Evolutionary conservation across 2,113 vertebrate species (phyloP).

Genomic region (Ariopsis seemanni): DNA sequence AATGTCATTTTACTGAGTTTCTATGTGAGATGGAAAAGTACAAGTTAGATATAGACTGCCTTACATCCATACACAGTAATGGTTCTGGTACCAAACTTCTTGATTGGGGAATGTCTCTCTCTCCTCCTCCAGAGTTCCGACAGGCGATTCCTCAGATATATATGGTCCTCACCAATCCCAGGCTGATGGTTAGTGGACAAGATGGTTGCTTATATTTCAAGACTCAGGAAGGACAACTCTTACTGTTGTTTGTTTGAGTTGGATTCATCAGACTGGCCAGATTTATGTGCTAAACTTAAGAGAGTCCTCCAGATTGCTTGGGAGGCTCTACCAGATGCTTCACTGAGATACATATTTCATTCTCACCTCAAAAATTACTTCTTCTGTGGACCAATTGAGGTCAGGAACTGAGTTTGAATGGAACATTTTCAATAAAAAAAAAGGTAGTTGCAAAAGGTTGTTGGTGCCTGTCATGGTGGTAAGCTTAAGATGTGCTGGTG

Average conservation of each 20-base stretch:
- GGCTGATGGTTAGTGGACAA: not conserved
- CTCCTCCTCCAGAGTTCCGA: too few relatives aligned
- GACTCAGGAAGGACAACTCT: not conserved
- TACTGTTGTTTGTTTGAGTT: not conserved
- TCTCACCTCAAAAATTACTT: not conserved
- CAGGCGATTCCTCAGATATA: too few relatives aligned
- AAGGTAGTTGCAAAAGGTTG: not conserved
- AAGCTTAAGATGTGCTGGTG: not conserved
- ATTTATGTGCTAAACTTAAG: not conserved
- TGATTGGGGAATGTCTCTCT: too few relatives aligned
- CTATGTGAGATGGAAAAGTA: too few relatives aligned
- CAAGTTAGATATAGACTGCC: too few relatives aligned
- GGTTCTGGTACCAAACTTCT: too few relatives aligned
- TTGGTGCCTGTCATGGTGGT: not conserved
- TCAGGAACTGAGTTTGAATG: not conserved
- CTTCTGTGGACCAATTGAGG: not conserved
- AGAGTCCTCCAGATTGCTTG: not conserved
- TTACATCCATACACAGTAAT: too few relatives aligned
- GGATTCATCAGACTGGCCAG: not conserved
- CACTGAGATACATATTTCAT: not conserved
- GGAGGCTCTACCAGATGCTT: not conserved
- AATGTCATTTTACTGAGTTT: too few relatives aligned
- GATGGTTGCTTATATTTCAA: not conserved
- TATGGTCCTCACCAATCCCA: not conserved
- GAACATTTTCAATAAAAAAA: not conserved